phyloP scores from a whole-genome alignment of 2,888 invertebrate species.

The Mantis religiosa region DNA sequence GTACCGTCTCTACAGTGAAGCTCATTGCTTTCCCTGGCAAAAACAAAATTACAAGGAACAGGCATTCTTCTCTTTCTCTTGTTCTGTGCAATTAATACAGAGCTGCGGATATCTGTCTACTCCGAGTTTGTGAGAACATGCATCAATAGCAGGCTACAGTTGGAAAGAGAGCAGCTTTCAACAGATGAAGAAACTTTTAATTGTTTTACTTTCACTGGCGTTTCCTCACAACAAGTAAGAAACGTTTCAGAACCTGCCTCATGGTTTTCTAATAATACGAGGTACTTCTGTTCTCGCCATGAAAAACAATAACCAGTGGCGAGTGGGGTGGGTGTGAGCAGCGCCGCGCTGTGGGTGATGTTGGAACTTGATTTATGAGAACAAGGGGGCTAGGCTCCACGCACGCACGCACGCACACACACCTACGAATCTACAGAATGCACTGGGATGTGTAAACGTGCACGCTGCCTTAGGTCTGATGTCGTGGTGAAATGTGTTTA shows the following conservation, averaged over 20 bases:
- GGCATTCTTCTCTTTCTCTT: too few species aligned
- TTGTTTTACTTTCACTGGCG: not conserved
- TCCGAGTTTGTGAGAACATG: too few species aligned
- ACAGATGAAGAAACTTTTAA: not conserved
- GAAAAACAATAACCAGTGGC: not conserved
- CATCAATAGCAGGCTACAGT: not conserved
- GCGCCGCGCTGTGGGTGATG: not conserved
- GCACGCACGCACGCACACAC: too few species aligned
- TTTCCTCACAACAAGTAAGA: not conserved
- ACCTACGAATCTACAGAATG: not conserved
- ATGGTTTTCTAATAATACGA: not conserved
- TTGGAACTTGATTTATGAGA: not conserved
- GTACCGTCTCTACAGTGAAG: too few species aligned
- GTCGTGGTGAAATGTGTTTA: not conserved
- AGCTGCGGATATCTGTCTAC: too few species aligned
- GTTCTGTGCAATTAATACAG: too few species aligned
- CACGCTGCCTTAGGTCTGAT: not conserved
- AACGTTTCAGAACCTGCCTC: not conserved
- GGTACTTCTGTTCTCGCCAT: not conserved
- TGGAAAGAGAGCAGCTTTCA: not conserved
- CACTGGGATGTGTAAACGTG: not conserved
- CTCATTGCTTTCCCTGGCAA: too few species aligned
- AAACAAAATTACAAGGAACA: too few species aligned
- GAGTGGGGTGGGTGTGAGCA: not conserved
- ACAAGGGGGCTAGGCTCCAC: not conserved